Evolutionary conservation across 2,888 invertebrate species (phyloP), one percentile per base, ranked within the genome.

Genomic region (Pseudococcus longispinus): DNA sequence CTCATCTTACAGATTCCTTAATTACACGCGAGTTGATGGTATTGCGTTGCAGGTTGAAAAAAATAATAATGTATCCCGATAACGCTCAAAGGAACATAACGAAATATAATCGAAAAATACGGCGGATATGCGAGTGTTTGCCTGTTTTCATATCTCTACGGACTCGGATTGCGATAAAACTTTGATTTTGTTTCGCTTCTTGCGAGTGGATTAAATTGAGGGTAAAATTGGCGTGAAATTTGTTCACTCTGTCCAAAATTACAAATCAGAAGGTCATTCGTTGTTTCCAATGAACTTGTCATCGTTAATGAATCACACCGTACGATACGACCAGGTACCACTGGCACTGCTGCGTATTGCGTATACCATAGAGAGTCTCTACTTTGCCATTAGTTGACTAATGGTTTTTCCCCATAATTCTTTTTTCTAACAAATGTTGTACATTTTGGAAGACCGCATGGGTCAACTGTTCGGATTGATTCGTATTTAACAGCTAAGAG

Each of bases 271-370:
- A 60, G 60, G 60, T 60, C 60, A 60, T 60, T 60, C 60, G 23
- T 60, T 60, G 60, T 60, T 60, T 60, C 60, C 60, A 60, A 60
- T 60, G 60, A 60, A 60, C 60, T 60, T 60, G 60, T 60, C 23
- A 60, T 60, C 60, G 60, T 60, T 60, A 60, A 60, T 60, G 60
- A 60, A 23, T 60, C 60, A 60, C 55, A 15, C 55, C 13, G 13
- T 60, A 60, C 23, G 9, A n/a, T 51, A n/a, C 44, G 15, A 11
- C 51, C n/a, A 51, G 51, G 11, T 46, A 37, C 8, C 44, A 46
- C 13, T 6, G 44, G 11, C 13, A 51, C 44, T 46, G 13, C 44
- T 46, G 13, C 44, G 44, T 46, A 46, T 13, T 15, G 11, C 1
- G 44, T 9, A 46, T 2, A 13, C 15, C 13, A 15, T 46, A 46